Evolutionary conservation across 2,113 vertebrate genomes (phyloP).

Genomic region (Brachypodius melanocephalos): DNA sequence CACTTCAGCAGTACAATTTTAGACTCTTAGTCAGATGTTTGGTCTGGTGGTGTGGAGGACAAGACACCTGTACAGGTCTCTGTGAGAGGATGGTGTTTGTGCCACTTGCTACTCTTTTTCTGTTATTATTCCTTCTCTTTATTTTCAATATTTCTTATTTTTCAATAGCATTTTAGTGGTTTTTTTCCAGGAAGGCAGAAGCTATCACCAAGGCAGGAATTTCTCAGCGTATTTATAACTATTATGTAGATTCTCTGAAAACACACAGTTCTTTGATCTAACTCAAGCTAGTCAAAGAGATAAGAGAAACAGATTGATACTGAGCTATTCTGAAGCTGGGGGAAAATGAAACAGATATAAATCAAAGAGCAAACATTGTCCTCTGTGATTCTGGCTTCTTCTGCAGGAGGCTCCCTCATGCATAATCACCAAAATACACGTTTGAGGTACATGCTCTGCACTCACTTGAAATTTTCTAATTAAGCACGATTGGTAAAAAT

Average conservation of each 20-base stretch:
- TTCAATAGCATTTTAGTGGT: background rate
- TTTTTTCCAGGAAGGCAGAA: background rate
- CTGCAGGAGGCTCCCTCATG: background rate
- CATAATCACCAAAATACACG: background rate
- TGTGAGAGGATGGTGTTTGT: background rate
- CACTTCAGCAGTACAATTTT: background rate
- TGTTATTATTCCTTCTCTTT: background rate
- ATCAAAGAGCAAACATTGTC: background rate
- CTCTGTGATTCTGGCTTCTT: background rate
- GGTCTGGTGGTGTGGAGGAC: background rate
- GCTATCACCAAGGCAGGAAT: background rate
- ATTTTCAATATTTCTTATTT: background rate
- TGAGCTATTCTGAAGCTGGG: background rate
- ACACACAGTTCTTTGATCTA: background rate
- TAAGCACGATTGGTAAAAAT: background rate
- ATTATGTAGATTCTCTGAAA: background rate
- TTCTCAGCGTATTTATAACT: background rate
- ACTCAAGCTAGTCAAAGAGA: background rate
- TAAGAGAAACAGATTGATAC: background rate
- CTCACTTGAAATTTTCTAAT: background rate
- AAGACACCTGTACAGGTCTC: background rate
- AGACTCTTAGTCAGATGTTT: background rate
- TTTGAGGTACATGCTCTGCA: background rate
- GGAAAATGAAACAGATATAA: background rate
- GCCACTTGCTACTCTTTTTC: background rate